Percentiles rank a stretch among this genome's conserved stretches.
Conservation (phyloP, 1,140 invertebrate genomes). For the Leptoteleia sp. region DNA sequence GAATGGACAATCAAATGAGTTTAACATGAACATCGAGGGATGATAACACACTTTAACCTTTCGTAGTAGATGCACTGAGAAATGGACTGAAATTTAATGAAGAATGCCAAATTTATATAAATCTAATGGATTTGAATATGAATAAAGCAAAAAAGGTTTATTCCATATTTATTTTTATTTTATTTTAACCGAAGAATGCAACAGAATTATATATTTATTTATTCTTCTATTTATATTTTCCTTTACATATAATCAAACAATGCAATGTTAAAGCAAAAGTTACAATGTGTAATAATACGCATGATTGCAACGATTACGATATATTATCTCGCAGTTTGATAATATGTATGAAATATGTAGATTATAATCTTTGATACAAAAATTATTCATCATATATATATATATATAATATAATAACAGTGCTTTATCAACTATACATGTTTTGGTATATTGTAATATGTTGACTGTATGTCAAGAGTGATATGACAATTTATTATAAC, state of each 20-base stretch:
- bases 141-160: background rate
- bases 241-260: no score
- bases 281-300: constrained; percentile 3
- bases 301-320: constrained; percentile 6
- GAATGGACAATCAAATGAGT: constrained; percentile 43
- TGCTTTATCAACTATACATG: constrained; percentile 40
- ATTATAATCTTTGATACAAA: constrained; percentile 51
- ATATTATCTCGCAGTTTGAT: constrained; percentile 15
- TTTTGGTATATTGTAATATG: constrained; percentile 54
- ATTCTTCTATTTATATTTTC: no score
- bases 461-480: constrained; percentile 48
- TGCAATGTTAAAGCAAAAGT: constrained; percentile 5
- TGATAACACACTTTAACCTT: constrained; percentile 1
- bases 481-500: constrained; percentile 46
- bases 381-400: constrained; percentile 42
- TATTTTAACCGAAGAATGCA: no score
- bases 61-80: background rate
- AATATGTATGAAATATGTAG: constrained; percentile 32
- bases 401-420: constrained; percentile 36
- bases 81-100: constrained; percentile 24
- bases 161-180: no score
- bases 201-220: no score
- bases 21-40: background rate
- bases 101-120: constrained; percentile 31
- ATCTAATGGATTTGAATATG: background rate